Evolutionary conservation across 2,888 invertebrate species (phyloP).

Genomic region (Mimachlamys varia): DNA sequence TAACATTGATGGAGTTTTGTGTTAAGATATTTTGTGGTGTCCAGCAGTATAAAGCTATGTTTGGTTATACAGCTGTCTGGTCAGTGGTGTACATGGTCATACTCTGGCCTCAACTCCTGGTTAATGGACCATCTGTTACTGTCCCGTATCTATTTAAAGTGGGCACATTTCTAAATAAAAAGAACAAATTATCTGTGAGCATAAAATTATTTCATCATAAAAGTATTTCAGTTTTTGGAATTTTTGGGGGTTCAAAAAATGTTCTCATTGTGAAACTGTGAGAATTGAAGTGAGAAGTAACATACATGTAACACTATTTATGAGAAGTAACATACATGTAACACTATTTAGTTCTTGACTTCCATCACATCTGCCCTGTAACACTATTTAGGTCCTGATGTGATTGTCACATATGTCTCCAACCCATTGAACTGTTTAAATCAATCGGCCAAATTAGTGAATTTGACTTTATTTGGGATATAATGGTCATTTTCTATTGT

Average conservation of each 20-base stretch:
- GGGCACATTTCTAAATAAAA: neutral
- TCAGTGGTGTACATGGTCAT: neutral
- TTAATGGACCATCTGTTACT: neutral
- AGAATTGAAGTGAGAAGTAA: neutral
- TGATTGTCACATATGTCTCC: neutral
- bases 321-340: no score
- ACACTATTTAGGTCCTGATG: neutral
- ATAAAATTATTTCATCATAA: neutral
- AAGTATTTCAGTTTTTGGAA: neutral
- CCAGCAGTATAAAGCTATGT: neutral
- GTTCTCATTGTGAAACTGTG: neutral
- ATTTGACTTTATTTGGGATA: neutral
- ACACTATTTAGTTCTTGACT: no score
- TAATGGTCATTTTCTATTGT: neutral
- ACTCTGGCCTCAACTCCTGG: neutral
- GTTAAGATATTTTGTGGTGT: neutral
- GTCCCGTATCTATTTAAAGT: neutral
- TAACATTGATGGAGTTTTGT: neutral
- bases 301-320: no score
- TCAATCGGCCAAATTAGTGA: conserved; percentile 1
- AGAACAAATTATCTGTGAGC: neutral
- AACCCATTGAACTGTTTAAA: neutral
- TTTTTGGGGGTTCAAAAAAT: neutral
- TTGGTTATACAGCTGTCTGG: neutral
- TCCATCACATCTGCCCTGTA: neutral